Conservation (phyloP, 2,888 invertebrate species). For the Hemistola chrysoprasaria region DNA sequence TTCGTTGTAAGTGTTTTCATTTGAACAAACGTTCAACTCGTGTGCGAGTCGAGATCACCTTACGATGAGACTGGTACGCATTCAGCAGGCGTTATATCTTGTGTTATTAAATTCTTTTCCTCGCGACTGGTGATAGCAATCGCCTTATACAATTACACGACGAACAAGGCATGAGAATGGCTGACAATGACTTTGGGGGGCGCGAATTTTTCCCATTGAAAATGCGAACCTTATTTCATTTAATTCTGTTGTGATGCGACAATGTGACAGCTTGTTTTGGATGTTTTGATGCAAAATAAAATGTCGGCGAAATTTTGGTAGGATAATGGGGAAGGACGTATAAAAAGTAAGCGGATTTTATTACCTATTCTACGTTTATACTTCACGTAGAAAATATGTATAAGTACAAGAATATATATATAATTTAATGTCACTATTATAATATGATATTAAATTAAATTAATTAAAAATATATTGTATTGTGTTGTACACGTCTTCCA, state of each 20-base stretch:
- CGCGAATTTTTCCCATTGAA: slow-evolving; percentile 60
- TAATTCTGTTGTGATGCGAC: slow-evolving; percentile 49
- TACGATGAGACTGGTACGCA: slow-evolving; percentile 25
- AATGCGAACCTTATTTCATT: slow-evolving; percentile 64
- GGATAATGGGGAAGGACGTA: too few relatives aligned
- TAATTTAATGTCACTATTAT: too few relatives aligned
- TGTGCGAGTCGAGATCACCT: slow-evolving; percentile 11
- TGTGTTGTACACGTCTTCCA: too few relatives aligned
- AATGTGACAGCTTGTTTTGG: slow-evolving; percentile 39
- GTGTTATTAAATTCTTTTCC: slow-evolving; percentile 78
- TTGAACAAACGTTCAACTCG: slow-evolving; percentile 14
- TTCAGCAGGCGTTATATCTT: slow-evolving; percentile 53
- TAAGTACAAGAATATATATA: too few relatives aligned
- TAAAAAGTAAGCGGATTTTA: not conserved
- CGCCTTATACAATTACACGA: slow-evolving; percentile 75
- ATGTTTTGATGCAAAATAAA: slow-evolving; percentile 37
- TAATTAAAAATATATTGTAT: too few relatives aligned
- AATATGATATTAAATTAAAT: too few relatives aligned
- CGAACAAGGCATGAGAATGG: slow-evolving; percentile 68
- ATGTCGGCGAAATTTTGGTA: slow-evolving; percentile 14
- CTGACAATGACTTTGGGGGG: slow-evolving; percentile 66
- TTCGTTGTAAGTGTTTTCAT: slow-evolving; percentile 19
- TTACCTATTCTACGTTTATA: not conserved
- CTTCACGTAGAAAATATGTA: too few relatives aligned
- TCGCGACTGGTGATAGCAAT: slow-evolving; percentile 66